phyloP scores from a whole-genome alignment of 2,113 vertebrate genomes.

The Ophiodon elongatus region DNA sequence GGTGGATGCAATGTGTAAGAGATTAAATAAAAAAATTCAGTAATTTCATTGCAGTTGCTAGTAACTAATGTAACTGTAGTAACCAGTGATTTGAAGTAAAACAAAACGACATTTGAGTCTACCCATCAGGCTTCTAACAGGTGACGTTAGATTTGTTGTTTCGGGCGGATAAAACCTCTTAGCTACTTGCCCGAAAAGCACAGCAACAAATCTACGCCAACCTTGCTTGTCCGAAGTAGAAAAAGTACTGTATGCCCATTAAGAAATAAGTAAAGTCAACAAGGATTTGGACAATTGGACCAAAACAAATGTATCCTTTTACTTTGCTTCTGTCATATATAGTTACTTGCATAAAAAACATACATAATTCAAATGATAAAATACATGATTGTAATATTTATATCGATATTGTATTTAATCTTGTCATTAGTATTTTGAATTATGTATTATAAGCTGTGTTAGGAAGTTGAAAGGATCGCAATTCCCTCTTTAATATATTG shows the following conservation, averaged over 20 bases:
- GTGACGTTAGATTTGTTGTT: neutral
- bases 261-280: neutral
- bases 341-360: neutral
- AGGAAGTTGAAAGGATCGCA: neutral
- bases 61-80: neutral
- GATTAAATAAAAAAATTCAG: conserved; percentile 5
- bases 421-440: neutral
- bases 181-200: no score
- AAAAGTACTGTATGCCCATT: neutral
- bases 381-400: neutral
- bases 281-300: neutral
- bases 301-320: neutral
- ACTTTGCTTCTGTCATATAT: neutral
- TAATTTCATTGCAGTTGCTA: neutral
- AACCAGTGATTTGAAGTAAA: neutral
- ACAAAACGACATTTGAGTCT: neutral
- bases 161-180: no score
- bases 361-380: neutral
- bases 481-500: neutral
- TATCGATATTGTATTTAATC: neutral
- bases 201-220: neutral
- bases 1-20: neutral
- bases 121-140: neutral
- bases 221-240: neutral
- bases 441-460: neutral